Evolutionary conservation across 2,113 vertebrate genomes (phyloP).

Genomic region (Progne subis): DNA sequence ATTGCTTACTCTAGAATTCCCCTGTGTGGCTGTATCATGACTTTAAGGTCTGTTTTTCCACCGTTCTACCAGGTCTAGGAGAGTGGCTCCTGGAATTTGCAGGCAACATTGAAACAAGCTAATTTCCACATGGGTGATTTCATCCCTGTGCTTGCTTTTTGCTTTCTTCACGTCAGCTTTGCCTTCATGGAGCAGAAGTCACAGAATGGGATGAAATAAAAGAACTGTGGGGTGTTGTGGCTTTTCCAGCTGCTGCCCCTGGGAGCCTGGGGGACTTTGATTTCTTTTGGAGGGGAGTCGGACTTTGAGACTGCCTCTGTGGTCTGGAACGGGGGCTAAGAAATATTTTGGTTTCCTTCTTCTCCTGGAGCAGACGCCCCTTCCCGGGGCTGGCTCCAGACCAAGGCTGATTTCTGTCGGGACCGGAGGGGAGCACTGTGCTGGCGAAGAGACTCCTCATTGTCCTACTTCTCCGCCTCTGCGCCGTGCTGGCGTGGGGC

Average conservation of each 20-base stretch:
- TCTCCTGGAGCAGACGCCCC: not conserved
- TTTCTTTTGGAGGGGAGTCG: not conserved
- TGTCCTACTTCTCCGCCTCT: not conserved
- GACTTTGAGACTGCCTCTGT: not conserved
- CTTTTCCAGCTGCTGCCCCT: not conserved
- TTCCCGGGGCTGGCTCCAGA: not conserved
- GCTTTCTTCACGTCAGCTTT: not conserved
- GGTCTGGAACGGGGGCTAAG: not conserved
- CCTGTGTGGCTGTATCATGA: not conserved
- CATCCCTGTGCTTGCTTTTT: not conserved
- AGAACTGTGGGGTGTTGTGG: not conserved
- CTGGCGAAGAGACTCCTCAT: not conserved
- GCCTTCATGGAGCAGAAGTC: not conserved
- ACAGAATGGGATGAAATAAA: not conserved
- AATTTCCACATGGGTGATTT: not conserved
- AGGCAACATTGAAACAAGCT: not conserved
- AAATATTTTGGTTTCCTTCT: not conserved
- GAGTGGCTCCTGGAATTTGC: not conserved
- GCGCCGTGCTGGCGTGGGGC: fast-evolving
- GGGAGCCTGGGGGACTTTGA: not conserved
- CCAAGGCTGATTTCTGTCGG: not conserved
- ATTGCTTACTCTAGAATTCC: not conserved
- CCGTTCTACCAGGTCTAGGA: not conserved
- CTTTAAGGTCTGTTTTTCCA: not conserved
- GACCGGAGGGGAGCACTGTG: not conserved